Conservation (phyloP, 1,140 invertebrate species). For the Aphis gossypii region DNA sequence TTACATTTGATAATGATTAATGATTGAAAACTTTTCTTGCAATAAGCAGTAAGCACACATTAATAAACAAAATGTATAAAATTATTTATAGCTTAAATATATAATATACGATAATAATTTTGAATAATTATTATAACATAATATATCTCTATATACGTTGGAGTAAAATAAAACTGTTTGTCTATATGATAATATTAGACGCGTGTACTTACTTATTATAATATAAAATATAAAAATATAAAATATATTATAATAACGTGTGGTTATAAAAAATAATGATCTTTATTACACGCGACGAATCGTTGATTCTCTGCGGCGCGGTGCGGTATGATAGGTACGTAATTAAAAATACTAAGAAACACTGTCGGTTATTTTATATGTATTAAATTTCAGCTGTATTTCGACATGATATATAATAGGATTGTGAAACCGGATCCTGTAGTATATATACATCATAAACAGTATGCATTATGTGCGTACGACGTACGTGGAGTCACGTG, state of each 20-base stretch:
- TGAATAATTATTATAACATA: not conserved
- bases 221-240: not conserved
- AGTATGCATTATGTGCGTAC: not conserved
- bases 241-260: not conserved
- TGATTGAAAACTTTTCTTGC: too few relatives aligned
- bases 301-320: not conserved
- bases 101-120: not conserved
- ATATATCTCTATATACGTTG: not conserved
- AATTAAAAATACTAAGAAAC: slow-evolving; percentile 10
- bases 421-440: slow-evolving; percentile 18
- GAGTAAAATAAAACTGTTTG: not conserved
- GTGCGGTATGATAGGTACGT: not conserved
- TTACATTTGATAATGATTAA: too few relatives aligned
- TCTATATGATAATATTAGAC: not conserved
- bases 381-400: slow-evolving; percentile 2
- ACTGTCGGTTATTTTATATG: not conserved
- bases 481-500: not conserved
- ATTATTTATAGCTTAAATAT: too few relatives aligned
- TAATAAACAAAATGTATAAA: too few relatives aligned
- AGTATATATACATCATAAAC: not conserved
- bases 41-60: too few relatives aligned
- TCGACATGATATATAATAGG: not conserved
- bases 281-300: slow-evolving; percentile 2
- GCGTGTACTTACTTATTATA: not conserved
- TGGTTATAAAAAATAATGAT: not conserved